Percentiles rank a stretch among this genome's conserved stretches.
Conservation (phyloP, 2,113 vertebrate genomes). For the Columba janthina region DNA sequence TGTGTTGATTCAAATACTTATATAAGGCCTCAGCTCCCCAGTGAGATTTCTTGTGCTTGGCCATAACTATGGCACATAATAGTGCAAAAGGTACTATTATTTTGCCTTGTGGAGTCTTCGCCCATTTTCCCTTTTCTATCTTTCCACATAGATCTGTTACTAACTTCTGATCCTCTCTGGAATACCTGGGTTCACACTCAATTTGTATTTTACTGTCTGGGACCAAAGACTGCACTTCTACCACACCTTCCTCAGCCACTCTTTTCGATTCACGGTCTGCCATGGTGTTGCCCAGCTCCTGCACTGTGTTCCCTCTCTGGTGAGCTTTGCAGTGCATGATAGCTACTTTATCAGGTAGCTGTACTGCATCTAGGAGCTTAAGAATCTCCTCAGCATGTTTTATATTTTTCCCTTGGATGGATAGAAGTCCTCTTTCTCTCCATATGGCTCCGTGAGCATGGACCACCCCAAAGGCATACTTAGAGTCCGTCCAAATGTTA, state of each 20-base stretch:
- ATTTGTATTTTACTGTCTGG: no score
- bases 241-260: background rate
- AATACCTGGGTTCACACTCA: no score
- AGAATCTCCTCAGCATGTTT: background rate
- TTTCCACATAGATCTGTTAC: no score
- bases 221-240: background rate
- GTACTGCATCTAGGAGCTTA: background rate
- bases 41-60: no score
- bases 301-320: no score
- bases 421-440: background rate
- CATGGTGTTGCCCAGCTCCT: background rate
- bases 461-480: background rate
- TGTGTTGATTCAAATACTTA: no score
- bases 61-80: no score
- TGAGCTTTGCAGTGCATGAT: background rate
- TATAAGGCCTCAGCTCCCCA: no score
- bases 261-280: background rate
- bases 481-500: background rate
- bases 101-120: no score
- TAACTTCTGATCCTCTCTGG: no score
- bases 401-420: background rate
- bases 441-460: background rate
- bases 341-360: background rate
- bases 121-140: no score
- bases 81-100: no score